Evolutionary conservation across 2,888 invertebrate genomes (phyloP).

Genomic region (Aspidiotus rigidus): DNA sequence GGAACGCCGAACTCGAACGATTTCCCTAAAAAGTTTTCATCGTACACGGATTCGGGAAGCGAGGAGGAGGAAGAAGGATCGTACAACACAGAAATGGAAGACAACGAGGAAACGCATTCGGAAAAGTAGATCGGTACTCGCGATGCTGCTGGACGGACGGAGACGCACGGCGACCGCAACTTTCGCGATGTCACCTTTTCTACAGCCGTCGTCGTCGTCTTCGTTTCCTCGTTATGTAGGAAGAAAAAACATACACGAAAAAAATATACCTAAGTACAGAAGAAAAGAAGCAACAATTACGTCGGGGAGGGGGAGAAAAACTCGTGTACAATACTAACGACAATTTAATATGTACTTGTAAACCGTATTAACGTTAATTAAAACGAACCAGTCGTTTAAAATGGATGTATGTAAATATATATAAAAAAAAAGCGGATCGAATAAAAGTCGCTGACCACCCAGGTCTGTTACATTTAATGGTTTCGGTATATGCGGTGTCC

Average conservation of each 20-base stretch:
- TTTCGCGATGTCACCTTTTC: too few relatives aligned
- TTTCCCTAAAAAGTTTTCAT: slow-evolving; percentile 19
- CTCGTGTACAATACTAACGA: slow-evolving; percentile 10
- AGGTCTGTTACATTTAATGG: slow-evolving; percentile 29
- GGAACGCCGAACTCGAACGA: slow-evolving; percentile 2
- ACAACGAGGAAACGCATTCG: slow-evolving; percentile 27
- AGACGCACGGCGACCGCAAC: neutral
- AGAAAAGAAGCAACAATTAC: too few relatives aligned
- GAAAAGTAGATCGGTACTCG: slow-evolving; percentile 9
- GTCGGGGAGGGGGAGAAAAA: neutral
- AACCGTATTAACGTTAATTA: slow-evolving; percentile 34
- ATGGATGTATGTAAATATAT: slow-evolving; percentile 34
- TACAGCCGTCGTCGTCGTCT: too few relatives aligned
- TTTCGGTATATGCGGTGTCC: slow-evolving; percentile 32
- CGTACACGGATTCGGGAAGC: slow-evolving; percentile 24
- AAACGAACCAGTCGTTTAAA: slow-evolving; percentile 33
- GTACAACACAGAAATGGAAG: slow-evolving; percentile 29
- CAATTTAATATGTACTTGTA: slow-evolving; percentile 28
- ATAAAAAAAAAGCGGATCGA: slow-evolving; percentile 26
- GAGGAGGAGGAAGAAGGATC: slow-evolving; percentile 31
- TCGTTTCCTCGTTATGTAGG: too few relatives aligned
- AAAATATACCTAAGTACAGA: too few relatives aligned
- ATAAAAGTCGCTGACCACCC: slow-evolving; percentile 33
- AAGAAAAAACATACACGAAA: too few relatives aligned
- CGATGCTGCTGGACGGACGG: neutral